A percentile compares a stretch with the other conserved stretches of the same genome.
Conservation (phyloP, 2,113 vertebrate species). For the Eolophus roseicapilla region DNA sequence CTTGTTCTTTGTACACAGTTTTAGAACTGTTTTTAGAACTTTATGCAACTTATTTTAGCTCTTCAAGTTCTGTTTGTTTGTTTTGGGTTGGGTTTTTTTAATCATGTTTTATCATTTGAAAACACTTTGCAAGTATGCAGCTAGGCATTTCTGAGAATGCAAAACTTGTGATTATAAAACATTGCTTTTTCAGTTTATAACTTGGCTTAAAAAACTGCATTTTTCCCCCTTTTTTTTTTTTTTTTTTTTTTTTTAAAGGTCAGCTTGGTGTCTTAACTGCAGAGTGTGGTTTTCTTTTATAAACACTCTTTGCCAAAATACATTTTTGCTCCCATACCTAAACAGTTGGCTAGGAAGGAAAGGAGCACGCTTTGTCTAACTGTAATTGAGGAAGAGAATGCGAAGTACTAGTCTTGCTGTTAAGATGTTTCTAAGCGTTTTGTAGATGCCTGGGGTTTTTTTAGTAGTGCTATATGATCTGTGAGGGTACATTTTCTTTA, state of each 20-base stretch:
- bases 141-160: constrained; percentile 1
- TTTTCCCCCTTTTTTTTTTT: background rate
- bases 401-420: background rate
- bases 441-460: background rate
- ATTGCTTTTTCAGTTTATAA: constrained; percentile 18
- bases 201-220: constrained; percentile 8
- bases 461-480: background rate
- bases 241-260: constrained; percentile 19
- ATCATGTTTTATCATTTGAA: background rate
- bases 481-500: background rate
- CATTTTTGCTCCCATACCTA: constrained; percentile 52
- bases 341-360: constrained; percentile 17
- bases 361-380: background rate
- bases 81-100: background rate
- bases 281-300: constrained; percentile 45
- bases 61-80: background rate
- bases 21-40: background rate
- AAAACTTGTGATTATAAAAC: background rate
- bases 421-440: background rate
- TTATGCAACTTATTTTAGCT: background rate
- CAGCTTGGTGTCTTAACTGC: constrained; percentile 19
- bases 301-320: constrained; percentile 25
- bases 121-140: background rate
- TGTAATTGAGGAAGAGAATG: constrained; percentile 25
- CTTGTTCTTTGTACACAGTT: background rate